Evolutionary conservation across 2,113 vertebrate genomes (phyloP), one percentile per base, ranked within the genome.

Genomic region (Pagrus major): DNA sequence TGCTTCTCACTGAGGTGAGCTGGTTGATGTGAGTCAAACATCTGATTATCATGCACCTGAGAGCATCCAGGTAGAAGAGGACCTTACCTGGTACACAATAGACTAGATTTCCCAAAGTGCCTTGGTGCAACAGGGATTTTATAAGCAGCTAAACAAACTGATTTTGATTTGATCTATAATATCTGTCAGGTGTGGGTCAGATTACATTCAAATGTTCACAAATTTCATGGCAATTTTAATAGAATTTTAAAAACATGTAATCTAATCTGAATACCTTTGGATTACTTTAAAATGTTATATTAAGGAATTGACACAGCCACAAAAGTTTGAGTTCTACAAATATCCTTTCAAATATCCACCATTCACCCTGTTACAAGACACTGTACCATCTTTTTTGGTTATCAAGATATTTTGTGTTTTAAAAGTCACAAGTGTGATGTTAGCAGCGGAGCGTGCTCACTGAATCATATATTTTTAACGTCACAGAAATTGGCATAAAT

Each of bases 31-130:
- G 58, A 75, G 31, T 39, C 1, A 11, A 41, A 25, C 21, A 27
- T 64, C 25, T 54, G 35, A 54, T 63, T 42, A 63, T 46, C 15
- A 78, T 33, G 27, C 21, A 37, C 16, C 47, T 77, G 42, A 60
- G 44, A 51, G 54, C 51, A 4, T 27, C 46, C 0, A 7, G 55
- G 29, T 52, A 14, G 2, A 1, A 41, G 23, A 41, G 8, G 65
- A 23, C 64, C 64, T 77, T 42, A 78, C 35, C 65, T 52, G 35
- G 18, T 23, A 15, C 46, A 21, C 9, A 59, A 27, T 12, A 29
- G 54, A 20, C 42, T 29, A 59, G 3, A 39, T 69, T 78, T 33
- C 42, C 42, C 55, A 60, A 23, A 54, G 60, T 9, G 27, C 4
- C 9, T 54, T 29, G 9, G 35, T 33, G 23, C 18, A 41, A 33